Conservation (phyloP, 2,888 invertebrate genomes). For the Chrysolina haemoptera region DNA sequence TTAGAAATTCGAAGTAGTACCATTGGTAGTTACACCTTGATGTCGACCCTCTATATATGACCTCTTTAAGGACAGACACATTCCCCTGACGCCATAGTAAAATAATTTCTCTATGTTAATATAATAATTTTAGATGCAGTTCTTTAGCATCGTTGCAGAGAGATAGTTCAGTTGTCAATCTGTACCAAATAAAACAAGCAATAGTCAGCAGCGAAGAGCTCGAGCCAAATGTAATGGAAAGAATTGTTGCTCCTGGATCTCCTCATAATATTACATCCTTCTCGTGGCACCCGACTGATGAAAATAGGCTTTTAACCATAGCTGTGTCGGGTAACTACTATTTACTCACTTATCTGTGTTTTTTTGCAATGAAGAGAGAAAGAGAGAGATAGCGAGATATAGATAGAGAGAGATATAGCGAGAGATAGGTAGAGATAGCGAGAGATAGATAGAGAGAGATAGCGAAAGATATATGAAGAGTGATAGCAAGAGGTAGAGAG, state of each 20-base stretch:
- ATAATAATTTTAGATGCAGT: slow-evolving; percentile 73
- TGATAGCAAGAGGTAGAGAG: too few species aligned
- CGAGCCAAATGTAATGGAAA: slow-evolving; percentile 83
- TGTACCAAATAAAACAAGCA: slow-evolving; percentile 89
- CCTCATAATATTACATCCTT: slow-evolving; percentile 78
- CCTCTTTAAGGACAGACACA: too few species aligned
- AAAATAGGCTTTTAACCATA: slow-evolving; percentile 82
- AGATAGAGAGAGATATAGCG: too few species aligned
- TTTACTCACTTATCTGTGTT: neutral
- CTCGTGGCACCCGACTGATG: slow-evolving; percentile 90
- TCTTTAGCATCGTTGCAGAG: slow-evolving; percentile 86
- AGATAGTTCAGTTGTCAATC: slow-evolving; percentile 82
- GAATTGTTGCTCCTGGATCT: slow-evolving; percentile 74
- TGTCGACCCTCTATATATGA: too few species aligned
- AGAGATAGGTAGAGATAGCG: too few species aligned
- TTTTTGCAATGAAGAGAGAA: too few species aligned
- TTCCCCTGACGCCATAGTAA: too few species aligned
- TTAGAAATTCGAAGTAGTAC: too few species aligned
- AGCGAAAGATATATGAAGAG: too few species aligned
- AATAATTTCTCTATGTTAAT: neutral
- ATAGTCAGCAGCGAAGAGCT: slow-evolving; percentile 79
- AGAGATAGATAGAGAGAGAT: too few species aligned
- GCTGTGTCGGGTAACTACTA: slow-evolving; percentile 70
- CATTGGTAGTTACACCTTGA: too few species aligned
- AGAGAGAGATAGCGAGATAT: too few species aligned